Base-by-base conservation (phyloP, 2,888 invertebrate genomes). In the Brachylomia viminalis region DNA sequence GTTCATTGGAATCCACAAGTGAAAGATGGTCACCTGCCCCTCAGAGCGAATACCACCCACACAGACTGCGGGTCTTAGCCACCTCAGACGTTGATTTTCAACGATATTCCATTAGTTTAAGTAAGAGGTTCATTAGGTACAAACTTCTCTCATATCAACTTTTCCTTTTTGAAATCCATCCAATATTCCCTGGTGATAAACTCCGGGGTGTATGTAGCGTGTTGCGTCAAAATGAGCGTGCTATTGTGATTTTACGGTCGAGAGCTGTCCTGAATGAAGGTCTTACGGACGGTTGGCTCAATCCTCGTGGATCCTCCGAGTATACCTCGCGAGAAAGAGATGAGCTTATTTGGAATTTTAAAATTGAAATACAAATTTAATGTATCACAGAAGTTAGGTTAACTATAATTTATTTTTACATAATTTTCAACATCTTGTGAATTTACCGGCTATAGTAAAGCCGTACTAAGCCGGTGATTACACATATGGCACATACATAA, bases 201-300 rank as follows among this genome's bases (percentile, higher is more conserved):
- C 68, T 74, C 77, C 13, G n/a, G 20, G 52, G 27, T 54, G 56
- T 59, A 33, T 70, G 66, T 77, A 73, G 73, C 77, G 76, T 66
- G 75, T 71, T 65, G 85, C 75, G 83, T 86, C 86, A 87, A 90
- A 88, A 89, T 84, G 86, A 86, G 89, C 89, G 87, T 86, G 86
- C 85, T 87, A 89, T 91, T 88, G 89, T 87, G 86, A 91, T 91
- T 91, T 90, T 90, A 85, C 89, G 87, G 87, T 88, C 83, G 89
- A 83, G 68, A 75, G 86, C 86, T 80, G 81, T 59, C 73, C 87
- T 86, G 86, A 84, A 87, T 82, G 87, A 86, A 88, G 68, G 80
- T 66, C 87, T 87, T 64, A 85, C 87, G 88, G 87, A 52, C 71
- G 72, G 77, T 38, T 85, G 81, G 30, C 64, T 79, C 68, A 13